Evolutionary conservation across 30 jellyfish, hydroid and myxozoan species (phyloP).

Genomic region (Aurelia sp.): DNA sequence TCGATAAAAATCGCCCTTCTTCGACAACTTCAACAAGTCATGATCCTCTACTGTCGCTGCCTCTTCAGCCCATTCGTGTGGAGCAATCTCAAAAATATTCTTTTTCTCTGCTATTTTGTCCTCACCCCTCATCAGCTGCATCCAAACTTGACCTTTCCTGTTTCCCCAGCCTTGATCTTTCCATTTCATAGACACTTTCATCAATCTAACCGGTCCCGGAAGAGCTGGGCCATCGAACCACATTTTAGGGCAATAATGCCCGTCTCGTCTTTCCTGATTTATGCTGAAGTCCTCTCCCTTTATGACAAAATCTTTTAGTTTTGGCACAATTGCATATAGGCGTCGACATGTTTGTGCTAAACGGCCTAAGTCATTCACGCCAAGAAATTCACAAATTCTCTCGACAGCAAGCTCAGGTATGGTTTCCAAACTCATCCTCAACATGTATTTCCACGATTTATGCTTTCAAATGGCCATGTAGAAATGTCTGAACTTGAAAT

Average conservation of each 20-base stretch:
- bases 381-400: no score
- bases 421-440: no score
- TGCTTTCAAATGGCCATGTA: no score
- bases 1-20: neutral
- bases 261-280: no score
- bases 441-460: no score
- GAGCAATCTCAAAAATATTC: neutral
- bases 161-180: conserved; percentile 2
- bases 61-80: neutral
- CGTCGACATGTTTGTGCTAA: no score
- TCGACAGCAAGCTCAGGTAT: no score
- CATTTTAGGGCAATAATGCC: neutral
- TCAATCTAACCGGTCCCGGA: neutral
- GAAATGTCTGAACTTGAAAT: no score
- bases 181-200: neutral
- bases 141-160: conserved; percentile 1
- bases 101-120: neutral
- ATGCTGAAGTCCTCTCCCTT: no score
- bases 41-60: neutral
- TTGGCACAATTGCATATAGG: no score
- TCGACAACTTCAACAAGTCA: neutral
- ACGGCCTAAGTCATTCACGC: no score
- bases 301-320: no score
- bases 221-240: neutral
- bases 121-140: conserved; percentile 2